Evolutionary conservation across 2,888 invertebrate species (phyloP), one percentile per base, ranked within the genome.

Genomic region (Pomacea canaliculata): DNA sequence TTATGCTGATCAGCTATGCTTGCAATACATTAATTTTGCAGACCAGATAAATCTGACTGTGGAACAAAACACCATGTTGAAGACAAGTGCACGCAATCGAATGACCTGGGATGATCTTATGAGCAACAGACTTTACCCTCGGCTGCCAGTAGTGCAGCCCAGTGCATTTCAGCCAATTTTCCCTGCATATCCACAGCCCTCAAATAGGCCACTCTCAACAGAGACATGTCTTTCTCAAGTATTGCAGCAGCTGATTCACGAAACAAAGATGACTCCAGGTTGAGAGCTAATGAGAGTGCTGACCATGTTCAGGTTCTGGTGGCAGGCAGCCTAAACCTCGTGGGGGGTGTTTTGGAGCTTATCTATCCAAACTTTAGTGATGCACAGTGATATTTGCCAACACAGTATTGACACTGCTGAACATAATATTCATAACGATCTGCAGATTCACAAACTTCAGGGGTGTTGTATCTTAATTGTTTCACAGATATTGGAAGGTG

Each of bases 261-360:
- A 10, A n/a, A 1, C 23, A 10, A 63, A 12, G n/a, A n/a, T 12
- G 63, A 12, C n/a, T 19, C 63, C 18, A 19, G 8, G 27, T 19
- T 27, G 27, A n/a, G 10, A 9, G 1, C 10, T 23, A 5, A n/a
- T 9, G 27, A 63, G 27, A 27, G 91, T 76, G 95, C 96, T 90
- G 93, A 93, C 78, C 88, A 90, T 71, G 81, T 92, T 18, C 92
- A 93, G 81, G 92, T 96, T 46, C 92, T 97, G 63, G 93, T 96
- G 0, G 96, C 96, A 0, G 97, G 97, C 9, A 97, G 96, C 67
- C 91, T 97, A 74, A 95, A 96, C 92, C 92, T 97, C 76, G 94
- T 97, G 72, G 97, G 97, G 0, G 94, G 94, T 16, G 93, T 94
- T 16, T 91, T 97, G 63, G 86, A 87, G 89, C 92, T 86, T 10